A percentile compares a stretch with the other conserved stretches of the same genome.
Conservation (phyloP, 2,888 invertebrate species). For the Seira musarum region DNA sequence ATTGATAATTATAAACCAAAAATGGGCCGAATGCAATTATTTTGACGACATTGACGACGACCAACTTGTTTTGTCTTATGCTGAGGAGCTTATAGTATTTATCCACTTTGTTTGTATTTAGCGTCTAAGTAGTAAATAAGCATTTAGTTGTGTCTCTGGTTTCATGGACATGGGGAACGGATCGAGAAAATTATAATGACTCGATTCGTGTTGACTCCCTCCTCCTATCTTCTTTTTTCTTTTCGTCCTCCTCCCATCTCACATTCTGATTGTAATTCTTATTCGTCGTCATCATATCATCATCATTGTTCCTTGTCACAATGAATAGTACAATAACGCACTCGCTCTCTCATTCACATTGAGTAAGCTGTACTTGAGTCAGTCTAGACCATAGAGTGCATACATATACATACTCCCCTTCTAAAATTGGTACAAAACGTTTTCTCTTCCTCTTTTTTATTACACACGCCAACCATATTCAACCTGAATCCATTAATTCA, state of each 20-base stretch:
- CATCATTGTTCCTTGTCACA: no score
- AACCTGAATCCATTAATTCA: constrained; percentile 46
- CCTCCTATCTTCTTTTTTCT: constrained; percentile 19
- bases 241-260: constrained; percentile 8
- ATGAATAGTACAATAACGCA: no score
- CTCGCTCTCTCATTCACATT: no score
- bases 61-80: neutral
- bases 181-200: constrained; percentile 52
- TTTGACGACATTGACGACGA: neutral
- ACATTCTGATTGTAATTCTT: no score
- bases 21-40: constrained; percentile 29
- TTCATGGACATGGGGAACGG: constrained; percentile 47
- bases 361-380: no score
- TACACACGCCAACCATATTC: constrained; percentile 39
- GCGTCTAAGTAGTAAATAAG: neutral
- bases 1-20: constrained; percentile 50
- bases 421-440: constrained; percentile 15
- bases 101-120: constrained; percentile 19
- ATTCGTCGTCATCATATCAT: no score
- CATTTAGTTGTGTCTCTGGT: constrained; percentile 17
- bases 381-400: neutral
- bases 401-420: neutral
- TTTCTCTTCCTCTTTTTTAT: constrained; percentile 4
- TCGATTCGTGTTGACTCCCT: constrained; percentile 44
- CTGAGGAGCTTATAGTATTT: neutral